Percentiles rank a stretch among this genome's conserved stretches.
Conservation (phyloP, 2,888 invertebrate species). For the Rhingia campestris region DNA sequence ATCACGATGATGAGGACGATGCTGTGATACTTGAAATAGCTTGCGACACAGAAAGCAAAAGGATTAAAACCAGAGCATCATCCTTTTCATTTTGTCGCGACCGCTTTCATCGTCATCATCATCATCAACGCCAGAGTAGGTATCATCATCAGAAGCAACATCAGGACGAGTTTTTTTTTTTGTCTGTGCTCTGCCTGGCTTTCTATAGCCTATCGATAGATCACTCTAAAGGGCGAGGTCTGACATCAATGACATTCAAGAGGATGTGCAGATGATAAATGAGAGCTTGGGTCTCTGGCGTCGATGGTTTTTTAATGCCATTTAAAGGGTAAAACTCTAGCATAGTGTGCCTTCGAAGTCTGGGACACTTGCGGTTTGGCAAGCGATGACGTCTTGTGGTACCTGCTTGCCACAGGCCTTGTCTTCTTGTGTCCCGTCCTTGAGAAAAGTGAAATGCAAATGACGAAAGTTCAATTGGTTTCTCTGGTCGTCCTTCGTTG, state of each 20-base stretch:
- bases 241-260: constrained; percentile 73
- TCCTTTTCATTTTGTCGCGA: constrained; percentile 43
- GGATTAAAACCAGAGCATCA: constrained; percentile 61
- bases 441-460: constrained; percentile 65
- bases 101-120: constrained; percentile 30
- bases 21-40: constrained; percentile 34
- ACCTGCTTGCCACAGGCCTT: constrained; percentile 18
- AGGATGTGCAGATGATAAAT: constrained; percentile 74
- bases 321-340: constrained; percentile 37
- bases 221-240: constrained; percentile 66
- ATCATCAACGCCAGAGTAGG: constrained; percentile 44
- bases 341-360: constrained; percentile 15
- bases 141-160: constrained; percentile 48
- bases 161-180: constrained; percentile 39
- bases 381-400: constrained; percentile 40
- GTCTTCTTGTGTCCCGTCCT: constrained; percentile 9
- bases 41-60: constrained; percentile 44
- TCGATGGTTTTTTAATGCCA: constrained; percentile 72
- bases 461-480: constrained; percentile 70
- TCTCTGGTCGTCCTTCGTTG: constrained; percentile 9
- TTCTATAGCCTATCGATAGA: constrained; percentile 70
- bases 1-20: constrained; percentile 17
- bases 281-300: constrained; percentile 63
- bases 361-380: constrained; percentile 63
- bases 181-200: constrained; percentile 21